phyloP scores from a whole-genome alignment of 1,140 invertebrate genomes.

The Orius insidiosus region DNA sequence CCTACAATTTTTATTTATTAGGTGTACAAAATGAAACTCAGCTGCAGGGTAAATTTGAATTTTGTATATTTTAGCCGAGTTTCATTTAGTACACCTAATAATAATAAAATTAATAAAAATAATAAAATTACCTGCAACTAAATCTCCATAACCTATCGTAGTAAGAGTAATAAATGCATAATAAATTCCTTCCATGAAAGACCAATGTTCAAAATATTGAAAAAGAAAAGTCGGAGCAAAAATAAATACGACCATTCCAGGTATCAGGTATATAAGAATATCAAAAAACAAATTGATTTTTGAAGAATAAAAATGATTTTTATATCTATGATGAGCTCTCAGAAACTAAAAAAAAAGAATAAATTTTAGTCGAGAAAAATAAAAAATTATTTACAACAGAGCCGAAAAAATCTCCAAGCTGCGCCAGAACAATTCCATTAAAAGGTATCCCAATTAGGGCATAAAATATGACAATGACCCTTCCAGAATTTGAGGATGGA shows the following conservation, averaged over 20 bases:
- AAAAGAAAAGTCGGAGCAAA: conserved; percentile 82
- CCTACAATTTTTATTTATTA: too few species aligned
- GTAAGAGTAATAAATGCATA: conserved; percentile 83
- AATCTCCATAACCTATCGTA: conserved; percentile 89
- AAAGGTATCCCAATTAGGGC: conserved; percentile 87
- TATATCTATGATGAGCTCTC: conserved; percentile 54
- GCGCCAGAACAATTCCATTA: conserved; percentile 69
- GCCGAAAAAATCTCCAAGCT: conserved; percentile 66
- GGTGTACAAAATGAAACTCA: too few species aligned
- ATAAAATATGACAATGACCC: conserved; percentile 83
- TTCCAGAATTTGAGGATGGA: conserved; percentile 62
- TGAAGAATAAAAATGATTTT: conserved; percentile 48
- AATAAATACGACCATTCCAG: conserved; percentile 79
- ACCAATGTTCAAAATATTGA: conserved; percentile 72
- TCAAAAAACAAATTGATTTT: conserved; percentile 53
- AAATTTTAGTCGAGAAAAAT: neutral
- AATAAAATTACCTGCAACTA: conserved; percentile 51
- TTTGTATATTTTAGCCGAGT: too few species aligned
- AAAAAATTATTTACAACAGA: conserved; percentile 24
- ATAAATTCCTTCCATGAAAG: conserved; percentile 75
- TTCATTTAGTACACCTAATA: too few species aligned
- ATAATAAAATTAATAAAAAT: conserved; percentile 6
- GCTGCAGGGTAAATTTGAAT: too few species aligned
- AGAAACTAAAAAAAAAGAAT: conserved; percentile 34
- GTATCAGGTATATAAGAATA: conserved; percentile 60